Evolutionary conservation across 1,140 invertebrate species (phyloP).

Genomic region (Zelostemma sp.): DNA sequence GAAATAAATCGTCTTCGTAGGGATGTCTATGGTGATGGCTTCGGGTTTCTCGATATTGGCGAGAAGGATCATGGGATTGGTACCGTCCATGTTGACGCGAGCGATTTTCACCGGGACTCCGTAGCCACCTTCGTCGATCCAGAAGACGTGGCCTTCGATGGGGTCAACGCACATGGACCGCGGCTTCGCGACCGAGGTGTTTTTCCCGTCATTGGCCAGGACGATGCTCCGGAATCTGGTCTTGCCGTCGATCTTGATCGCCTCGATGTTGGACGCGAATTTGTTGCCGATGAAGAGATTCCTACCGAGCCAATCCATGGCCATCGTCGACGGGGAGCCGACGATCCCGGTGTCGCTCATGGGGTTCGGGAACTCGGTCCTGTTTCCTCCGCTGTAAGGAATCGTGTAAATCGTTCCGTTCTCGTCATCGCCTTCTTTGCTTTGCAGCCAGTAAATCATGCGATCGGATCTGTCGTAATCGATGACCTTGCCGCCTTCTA

Average conservation of each 20-base stretch:
- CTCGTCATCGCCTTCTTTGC: constrained; percentile 78
- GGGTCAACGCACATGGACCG: constrained; percentile 92
- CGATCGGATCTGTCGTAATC: constrained; percentile 92
- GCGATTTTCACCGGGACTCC: constrained; percentile 93
- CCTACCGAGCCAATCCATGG: constrained; percentile 96
- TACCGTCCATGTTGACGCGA: constrained; percentile 94
- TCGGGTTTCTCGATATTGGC: constrained; percentile 80
- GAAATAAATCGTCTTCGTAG: constrained; percentile 83
- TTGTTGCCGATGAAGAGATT: constrained; percentile 96
- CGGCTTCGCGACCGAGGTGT: constrained; percentile 88
- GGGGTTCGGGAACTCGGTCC: constrained; percentile 83
- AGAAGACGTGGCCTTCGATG: constrained; percentile 85
- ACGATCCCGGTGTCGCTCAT: constrained; percentile 82
- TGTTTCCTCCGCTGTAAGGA: constrained; percentile 88
- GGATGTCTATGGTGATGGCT: constrained; percentile 87
- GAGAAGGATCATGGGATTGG: constrained; percentile 79
- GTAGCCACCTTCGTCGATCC: constrained; percentile 94
- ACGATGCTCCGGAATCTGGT: constrained; percentile 88
- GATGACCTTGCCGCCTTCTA: constrained; percentile 89
- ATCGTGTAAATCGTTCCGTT: constrained; percentile 89
- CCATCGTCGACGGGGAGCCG: constrained; percentile 90
- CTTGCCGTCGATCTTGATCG: constrained; percentile 89
- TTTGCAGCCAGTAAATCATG: constrained; percentile 88
- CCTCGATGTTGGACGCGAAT: constrained; percentile 92
- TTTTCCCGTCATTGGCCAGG: constrained; percentile 90